Conservation (phyloP, 2,113 vertebrate species). For the Eclectus roratus region DNA sequence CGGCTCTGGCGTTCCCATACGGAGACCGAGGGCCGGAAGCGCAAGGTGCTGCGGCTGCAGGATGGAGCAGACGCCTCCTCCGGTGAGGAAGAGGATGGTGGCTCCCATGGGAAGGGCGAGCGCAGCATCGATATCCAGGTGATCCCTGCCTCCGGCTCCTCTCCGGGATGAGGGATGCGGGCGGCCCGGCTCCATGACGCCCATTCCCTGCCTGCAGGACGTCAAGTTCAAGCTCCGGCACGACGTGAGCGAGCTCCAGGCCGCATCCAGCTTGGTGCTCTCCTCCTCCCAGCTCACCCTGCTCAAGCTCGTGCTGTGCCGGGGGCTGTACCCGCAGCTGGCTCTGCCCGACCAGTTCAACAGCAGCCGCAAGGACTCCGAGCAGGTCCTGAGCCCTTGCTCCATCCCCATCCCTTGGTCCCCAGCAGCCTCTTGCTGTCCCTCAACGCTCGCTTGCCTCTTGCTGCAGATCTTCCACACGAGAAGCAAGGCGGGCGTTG, state of each 20-base stretch:
- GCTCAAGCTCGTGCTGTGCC: conserved; percentile 85
- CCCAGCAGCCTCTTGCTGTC: fast-evolving
- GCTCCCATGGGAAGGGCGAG: fast-evolving
- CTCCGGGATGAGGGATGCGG: fast-evolving
- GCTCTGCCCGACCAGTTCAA: conserved; percentile 88
- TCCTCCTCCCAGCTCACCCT: conserved; percentile 75
- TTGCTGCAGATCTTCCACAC: conserved; percentile 87
- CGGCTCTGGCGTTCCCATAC: conserved; percentile 82
- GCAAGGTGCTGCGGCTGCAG: conserved; percentile 82
- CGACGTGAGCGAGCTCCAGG: conserved; percentile 82
- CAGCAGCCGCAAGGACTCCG: conserved; percentile 85
- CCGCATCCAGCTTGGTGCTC: conserved; percentile 64
- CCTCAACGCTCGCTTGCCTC: fast-evolving
- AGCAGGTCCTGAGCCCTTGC: conserved; percentile 76
- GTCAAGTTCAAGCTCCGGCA: conserved; percentile 93
- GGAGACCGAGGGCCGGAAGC: conserved; percentile 61
- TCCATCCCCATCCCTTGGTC: fast-evolving
- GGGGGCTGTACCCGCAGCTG: conserved; percentile 91
- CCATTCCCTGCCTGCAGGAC: conserved; percentile 65
- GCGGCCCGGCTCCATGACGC: fast-evolving
- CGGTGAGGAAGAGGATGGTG: conserved; percentile 63
- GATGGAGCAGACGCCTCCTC: conserved; percentile 46
- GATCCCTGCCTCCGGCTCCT: fast-evolving
- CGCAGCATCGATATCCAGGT: conserved; percentile 88
- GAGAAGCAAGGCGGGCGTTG: conserved; percentile 82